phyloP scores from a whole-genome alignment of 2,888 invertebrate species.

The Drosophila austrosaltans region DNA sequence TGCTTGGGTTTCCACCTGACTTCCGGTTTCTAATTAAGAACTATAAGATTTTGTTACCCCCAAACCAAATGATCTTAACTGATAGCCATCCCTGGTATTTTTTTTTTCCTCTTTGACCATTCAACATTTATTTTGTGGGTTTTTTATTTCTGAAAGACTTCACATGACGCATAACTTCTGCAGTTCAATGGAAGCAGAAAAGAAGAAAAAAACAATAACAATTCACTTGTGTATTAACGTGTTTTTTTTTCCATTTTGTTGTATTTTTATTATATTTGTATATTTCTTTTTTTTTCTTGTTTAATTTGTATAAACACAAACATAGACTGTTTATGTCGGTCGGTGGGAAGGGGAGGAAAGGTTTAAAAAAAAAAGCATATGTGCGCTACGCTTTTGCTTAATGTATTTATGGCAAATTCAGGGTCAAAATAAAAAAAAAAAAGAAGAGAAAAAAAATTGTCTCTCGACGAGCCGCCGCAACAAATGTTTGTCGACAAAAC shows the following conservation, averaged over 20 bases:
- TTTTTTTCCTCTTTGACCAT: slow-evolving; percentile 32
- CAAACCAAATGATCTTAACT: slow-evolving; percentile 3
- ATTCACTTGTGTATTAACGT: slow-evolving; percentile 23
- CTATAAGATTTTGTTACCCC: not conserved
- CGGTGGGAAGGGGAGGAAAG: slow-evolving; percentile 7
- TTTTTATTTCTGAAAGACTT: slow-evolving; percentile 29
- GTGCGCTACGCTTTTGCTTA: slow-evolving; percentile 66
- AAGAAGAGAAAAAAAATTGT: slow-evolving; percentile 38
- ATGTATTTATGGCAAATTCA: slow-evolving; percentile 76
- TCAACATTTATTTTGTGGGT: slow-evolving; percentile 30
- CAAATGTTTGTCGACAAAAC: slow-evolving; percentile 66
- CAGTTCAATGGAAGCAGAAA: slow-evolving; percentile 57
- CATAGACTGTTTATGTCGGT: slow-evolving; percentile 6
- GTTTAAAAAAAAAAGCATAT: slow-evolving; percentile 46
- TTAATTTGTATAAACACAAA: slow-evolving; percentile 36
- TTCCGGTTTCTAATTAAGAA: slow-evolving; percentile 2
- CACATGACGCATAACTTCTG: slow-evolving; percentile 57
- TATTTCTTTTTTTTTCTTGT: slow-evolving; percentile 24
- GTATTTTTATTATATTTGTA: slow-evolving; percentile 46
- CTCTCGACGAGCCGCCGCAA: slow-evolving; percentile 61
- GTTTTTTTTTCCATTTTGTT: slow-evolving; percentile 58
- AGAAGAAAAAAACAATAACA: slow-evolving; percentile 2
- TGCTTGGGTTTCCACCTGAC: not conserved
- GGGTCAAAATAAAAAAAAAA: slow-evolving; percentile 61
- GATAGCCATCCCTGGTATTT: slow-evolving; percentile 36